Evolutionary conservation across 2,888 invertebrate genomes (phyloP).

Genomic region (Spodoptera exigua): DNA sequence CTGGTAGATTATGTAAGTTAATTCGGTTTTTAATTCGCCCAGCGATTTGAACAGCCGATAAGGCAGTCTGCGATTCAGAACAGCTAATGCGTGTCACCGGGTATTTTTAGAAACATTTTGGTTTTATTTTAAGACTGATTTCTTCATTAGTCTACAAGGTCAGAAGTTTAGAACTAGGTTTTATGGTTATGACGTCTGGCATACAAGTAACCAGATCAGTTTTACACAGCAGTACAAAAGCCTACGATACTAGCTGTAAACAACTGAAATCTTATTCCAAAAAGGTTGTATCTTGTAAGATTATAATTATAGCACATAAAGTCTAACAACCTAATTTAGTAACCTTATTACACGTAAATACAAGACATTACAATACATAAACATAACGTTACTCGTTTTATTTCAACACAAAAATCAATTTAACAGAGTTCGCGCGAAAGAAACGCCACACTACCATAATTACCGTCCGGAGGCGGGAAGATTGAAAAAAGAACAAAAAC

Average conservation of each 20-base stretch:
- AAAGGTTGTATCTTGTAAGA: conserved; percentile 3
- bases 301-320: conserved; percentile 21
- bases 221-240: no score
- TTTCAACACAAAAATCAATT: conserved; percentile 58
- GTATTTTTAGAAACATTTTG: conserved; percentile 44
- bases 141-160: conserved; percentile 65
- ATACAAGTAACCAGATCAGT: no score
- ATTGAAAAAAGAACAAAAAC: conserved; percentile 62
- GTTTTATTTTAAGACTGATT: conserved; percentile 56
- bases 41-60: conserved; percentile 72
- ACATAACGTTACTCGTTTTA: conserved; percentile 38
- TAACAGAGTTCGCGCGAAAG: conserved; percentile 57
- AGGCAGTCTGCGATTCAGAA: conserved; percentile 55
- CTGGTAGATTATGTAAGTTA: conserved; percentile 75
- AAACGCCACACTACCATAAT: conserved; percentile 59
- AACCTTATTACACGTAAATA: conserved; percentile 41
- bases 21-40: conserved; percentile 66
- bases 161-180: conserved; percentile 18
- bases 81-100: conserved; percentile 51
- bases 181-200: conserved; percentile 13
- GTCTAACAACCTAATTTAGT: conserved; percentile 43
- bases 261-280: conserved; percentile 1
- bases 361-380: conserved; percentile 33
- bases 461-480: conserved; percentile 62
- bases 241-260: no score